Conservation (phyloP, 1,140 invertebrate species). For the Ruditapes philippinarum region DNA sequence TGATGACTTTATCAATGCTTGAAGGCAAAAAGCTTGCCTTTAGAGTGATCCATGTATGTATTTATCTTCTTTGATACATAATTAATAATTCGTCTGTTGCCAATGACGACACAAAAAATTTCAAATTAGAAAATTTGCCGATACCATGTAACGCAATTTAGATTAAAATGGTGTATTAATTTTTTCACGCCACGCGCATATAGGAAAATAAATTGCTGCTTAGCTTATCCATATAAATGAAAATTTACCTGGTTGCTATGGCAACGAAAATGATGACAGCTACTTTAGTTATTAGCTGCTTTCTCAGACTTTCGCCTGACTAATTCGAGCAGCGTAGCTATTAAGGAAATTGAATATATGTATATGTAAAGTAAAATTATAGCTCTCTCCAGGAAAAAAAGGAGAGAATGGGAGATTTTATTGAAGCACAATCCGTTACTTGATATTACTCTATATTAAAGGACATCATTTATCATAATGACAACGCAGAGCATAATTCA, state of each 20-base stretch:
- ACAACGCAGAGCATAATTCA: background rate
- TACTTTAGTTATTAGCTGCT: slow-evolving; percentile 42
- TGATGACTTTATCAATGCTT: background rate
- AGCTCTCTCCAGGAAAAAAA: background rate
- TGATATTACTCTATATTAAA: background rate
- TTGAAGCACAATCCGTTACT: background rate
- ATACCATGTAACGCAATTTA: background rate
- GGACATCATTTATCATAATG: background rate
- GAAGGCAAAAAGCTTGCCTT: background rate
- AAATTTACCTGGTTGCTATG: slow-evolving; percentile 56
- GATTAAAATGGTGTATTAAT: background rate
- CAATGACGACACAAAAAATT: background rate
- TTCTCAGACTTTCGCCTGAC: slow-evolving; percentile 21
- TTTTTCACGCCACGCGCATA: background rate
- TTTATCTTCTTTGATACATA: background rate
- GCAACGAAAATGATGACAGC: slow-evolving; percentile 50
- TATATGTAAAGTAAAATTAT: background rate
- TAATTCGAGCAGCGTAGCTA: background rate
- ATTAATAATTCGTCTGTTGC: slow-evolving; percentile 28
- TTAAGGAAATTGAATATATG: slow-evolving; percentile 14
- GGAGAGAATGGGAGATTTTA: background rate
- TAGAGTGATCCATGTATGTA: background rate
- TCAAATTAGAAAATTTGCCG: background rate
- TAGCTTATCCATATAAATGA: slow-evolving; percentile 35
- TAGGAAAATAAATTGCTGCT: background rate